phyloP scores from a whole-genome alignment of 2,797 vertebrate species.

The Mus minutoides region DNA sequence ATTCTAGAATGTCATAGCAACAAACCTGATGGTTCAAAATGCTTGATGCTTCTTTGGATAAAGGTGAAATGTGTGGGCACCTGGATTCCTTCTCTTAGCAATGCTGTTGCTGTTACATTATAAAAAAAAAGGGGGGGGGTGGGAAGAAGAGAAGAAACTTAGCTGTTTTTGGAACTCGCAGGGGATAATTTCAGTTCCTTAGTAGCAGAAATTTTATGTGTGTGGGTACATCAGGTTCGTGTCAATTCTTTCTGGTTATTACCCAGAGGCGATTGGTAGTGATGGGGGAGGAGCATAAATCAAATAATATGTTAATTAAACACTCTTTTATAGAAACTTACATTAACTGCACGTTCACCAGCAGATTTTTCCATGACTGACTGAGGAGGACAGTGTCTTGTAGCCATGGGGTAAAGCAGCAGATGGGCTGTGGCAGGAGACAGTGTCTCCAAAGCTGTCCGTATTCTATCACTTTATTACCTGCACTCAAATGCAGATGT shows the following conservation, averaged over 20 bases:
- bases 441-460: conserved; percentile 81
- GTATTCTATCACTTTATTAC: conserved; percentile 84
- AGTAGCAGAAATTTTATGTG: conserved; percentile 42
- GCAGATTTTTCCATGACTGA: conserved; percentile 79
- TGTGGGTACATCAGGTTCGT: conserved; percentile 64
- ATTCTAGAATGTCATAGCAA: conserved; percentile 12
- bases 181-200: conserved; percentile 66
- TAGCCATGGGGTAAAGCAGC: conserved; percentile 77
- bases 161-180: neutral
- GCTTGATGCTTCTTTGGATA: conserved; percentile 41
- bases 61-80: neutral
- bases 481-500: conserved; percentile 83
- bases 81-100: conserved; percentile 17
- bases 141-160: neutral
- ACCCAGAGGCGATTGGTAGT: conserved; percentile 58
- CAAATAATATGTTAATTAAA: conserved; percentile 84
- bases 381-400: conserved; percentile 72
- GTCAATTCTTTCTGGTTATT: conserved; percentile 75
- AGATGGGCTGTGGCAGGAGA: conserved; percentile 80
- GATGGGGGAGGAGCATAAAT: conserved; percentile 71
- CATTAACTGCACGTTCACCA: conserved; percentile 70
- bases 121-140: neutral
- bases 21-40: neutral
- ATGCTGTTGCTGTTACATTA: neutral
- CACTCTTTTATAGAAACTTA: conserved; percentile 74